Percentiles rank a stretch among this genome's conserved stretches.
Evolutionary conservation across 2,888 invertebrate species (phyloP).

Genomic region (Drosophila rubida): DNA sequence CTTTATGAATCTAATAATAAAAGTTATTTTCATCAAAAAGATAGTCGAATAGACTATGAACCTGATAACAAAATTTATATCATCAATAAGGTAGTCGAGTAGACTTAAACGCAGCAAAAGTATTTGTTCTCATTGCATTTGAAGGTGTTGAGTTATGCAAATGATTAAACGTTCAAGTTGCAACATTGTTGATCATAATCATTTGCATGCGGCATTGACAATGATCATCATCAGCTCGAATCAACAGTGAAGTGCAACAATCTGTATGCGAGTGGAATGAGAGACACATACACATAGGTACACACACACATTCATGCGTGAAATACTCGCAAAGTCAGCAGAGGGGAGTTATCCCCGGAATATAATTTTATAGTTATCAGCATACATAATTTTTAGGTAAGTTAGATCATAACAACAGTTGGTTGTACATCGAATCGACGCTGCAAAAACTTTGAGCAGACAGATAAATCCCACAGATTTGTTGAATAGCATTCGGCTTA

Average conservation of each 20-base stretch:
- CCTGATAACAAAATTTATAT: too few relatives aligned
- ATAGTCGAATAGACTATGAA: too few relatives aligned
- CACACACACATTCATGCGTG: not conserved
- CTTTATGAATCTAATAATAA: too few relatives aligned
- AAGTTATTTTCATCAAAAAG: too few relatives aligned
- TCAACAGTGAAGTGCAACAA: conserved; percentile 20
- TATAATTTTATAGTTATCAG: too few relatives aligned
- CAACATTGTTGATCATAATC: conserved; percentile 7
- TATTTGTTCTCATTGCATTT: conserved; percentile 11
- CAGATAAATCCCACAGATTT: too few relatives aligned
- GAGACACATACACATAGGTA: not conserved
- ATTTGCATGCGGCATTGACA: conserved; percentile 28
- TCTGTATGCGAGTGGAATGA: conserved; percentile 9
- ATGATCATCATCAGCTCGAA: conserved; percentile 19
- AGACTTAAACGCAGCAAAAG: not conserved
- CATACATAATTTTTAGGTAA: too few relatives aligned
- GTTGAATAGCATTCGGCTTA: too few relatives aligned
- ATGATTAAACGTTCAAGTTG: conserved; percentile 16
- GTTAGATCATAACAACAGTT: too few relatives aligned
- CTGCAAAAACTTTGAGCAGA: too few relatives aligned
- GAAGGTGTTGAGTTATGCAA: conserved; percentile 14
- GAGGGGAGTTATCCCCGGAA: conserved; percentile 1
- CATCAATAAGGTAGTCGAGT: not conserved
- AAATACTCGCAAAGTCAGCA: not conserved
- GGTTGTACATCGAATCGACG: too few relatives aligned